Percentiles rank a stretch among this genome's conserved stretches.
phyloP scores from a whole-genome alignment of 2,888 invertebrate species.

The Leptarthrus brevirostris region DNA sequence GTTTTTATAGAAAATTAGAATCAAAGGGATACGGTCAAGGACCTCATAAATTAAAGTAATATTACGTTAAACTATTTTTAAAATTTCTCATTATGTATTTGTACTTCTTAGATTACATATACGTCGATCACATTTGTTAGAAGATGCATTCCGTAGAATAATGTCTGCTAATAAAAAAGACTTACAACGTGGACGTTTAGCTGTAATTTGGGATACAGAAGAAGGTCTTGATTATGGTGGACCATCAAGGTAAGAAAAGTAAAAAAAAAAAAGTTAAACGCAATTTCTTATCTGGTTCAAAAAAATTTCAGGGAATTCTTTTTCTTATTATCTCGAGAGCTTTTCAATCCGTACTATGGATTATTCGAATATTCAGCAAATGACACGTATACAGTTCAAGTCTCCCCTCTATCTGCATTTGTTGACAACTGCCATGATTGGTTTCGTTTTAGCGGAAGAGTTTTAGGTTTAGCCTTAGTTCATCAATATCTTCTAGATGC shows the following conservation, averaged over 20 bases:
- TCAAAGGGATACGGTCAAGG: conserved; percentile 98
- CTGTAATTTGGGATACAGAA: conserved; percentile 94
- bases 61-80: conserved; percentile 2
- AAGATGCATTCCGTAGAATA: conserved; percentile 95
- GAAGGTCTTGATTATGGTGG: conserved; percentile 98
- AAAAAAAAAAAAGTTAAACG: no score
- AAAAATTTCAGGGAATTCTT: conserved; percentile 89
- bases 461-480: conserved; percentile 93
- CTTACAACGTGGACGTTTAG: conserved; percentile 92
- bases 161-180: conserved; percentile 97
- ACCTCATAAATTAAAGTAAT: conserved; percentile 94
- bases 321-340: conserved; percentile 94
- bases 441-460: conserved; percentile 96
- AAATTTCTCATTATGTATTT: conserved; percentile 1
- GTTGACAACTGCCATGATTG: conserved; percentile 98
- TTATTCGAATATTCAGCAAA: conserved; percentile 98
- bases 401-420: conserved; percentile 95
- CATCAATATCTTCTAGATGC: conserved; percentile 97
- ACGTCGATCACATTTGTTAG: conserved; percentile 90
- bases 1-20: conserved; percentile 94
- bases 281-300: no score
- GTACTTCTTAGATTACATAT: conserved; percentile 81
- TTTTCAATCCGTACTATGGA: conserved; percentile 98
- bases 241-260: conserved; percentile 79
- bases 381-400: conserved; percentile 96